A percentile compares a stretch with the other conserved stretches of the same genome.
Evolutionary conservation across 2,888 invertebrate species (phyloP).

Genomic region (Ariolimax columbianus): DNA sequence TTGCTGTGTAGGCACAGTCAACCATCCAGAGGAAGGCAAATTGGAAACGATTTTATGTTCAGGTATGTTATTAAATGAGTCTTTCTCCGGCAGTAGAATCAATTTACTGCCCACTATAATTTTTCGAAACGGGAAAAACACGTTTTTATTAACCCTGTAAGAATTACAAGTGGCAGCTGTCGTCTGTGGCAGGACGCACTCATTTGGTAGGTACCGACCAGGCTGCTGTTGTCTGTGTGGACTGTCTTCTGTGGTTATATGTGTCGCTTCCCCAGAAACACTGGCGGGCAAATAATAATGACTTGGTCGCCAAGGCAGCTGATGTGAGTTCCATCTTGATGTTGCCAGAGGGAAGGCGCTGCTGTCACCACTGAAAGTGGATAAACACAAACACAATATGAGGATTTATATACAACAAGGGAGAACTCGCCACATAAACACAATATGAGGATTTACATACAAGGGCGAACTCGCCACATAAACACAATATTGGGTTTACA

Average conservation of each 20-base stretch:
- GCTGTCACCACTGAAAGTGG: neutral
- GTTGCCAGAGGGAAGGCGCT: neutral
- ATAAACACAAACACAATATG: neutral
- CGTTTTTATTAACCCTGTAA: neutral
- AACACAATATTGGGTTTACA: too few relatives aligned
- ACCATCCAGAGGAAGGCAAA: neutral
- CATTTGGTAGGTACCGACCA: neutral
- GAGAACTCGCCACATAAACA: too few relatives aligned
- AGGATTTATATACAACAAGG: too few relatives aligned
- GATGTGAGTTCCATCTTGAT: neutral
- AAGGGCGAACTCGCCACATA: too few relatives aligned
- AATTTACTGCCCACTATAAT: constrained; percentile 37
- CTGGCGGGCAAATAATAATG: neutral
- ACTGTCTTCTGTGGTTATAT: neutral
- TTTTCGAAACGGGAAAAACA: constrained; percentile 5
- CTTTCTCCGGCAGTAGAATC: constrained; percentile 1
- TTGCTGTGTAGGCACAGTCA: neutral
- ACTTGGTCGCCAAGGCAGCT: neutral
- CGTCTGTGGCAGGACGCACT: neutral
- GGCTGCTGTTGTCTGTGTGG: too few relatives aligned
- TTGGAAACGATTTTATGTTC: neutral
- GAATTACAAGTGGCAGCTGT: neutral
- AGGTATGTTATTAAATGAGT: neutral
- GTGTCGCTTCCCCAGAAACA: neutral
- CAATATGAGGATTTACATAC: too few relatives aligned